phyloP scores from a whole-genome alignment of 2,797 vertebrate genomes.

The Trachurus trachurus region DNA sequence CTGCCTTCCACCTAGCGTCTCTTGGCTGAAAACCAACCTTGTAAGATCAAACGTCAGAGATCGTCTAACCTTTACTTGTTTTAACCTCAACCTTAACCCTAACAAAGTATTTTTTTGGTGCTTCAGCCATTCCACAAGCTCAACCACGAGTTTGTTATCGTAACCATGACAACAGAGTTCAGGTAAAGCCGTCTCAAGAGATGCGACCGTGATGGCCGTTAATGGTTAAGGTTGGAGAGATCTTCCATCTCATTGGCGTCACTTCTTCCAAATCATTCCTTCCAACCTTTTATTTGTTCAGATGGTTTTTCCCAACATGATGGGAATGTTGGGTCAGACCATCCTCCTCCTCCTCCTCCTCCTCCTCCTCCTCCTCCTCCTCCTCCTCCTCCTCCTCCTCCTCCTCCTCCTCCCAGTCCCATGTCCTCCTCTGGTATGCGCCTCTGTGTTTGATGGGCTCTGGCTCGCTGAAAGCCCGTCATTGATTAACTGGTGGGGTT shows the following conservation, averaged over 20 bases:
- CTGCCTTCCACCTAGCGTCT: too few species aligned
- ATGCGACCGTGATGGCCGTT: too few species aligned
- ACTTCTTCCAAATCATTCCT: slow-evolving; percentile 41
- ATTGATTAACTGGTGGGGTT: slow-evolving; percentile 75
- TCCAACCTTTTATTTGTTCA: slow-evolving; percentile 31
- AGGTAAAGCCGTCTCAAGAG: too few species aligned
- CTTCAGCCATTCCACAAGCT: neutral
- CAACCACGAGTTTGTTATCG: neutral
- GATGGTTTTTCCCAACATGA: slow-evolving; percentile 36
- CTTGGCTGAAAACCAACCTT: too few species aligned
- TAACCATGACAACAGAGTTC: neutral
- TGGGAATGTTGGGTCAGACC: slow-evolving; percentile 28
- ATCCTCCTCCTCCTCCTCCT: slow-evolving; percentile 17
- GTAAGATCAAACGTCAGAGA: too few species aligned
- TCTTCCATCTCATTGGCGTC: slow-evolving; percentile 33
- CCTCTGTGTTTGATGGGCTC: slow-evolving; percentile 52
- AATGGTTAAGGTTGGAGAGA: neutral
- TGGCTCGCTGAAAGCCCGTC: slow-evolving; percentile 53
- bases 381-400: slow-evolving; percentile 9
- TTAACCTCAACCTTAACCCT: neutral
- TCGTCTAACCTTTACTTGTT: too few species aligned
- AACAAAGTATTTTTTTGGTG: too few species aligned
- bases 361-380: slow-evolving; percentile 17
- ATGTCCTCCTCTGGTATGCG: slow-evolving; percentile 65
- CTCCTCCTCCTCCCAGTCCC: neutral